A percentile compares a stretch with the other conserved stretches of the same genome.
phyloP scores from a whole-genome alignment of 1,140 invertebrate species.

The Bombus huntii region DNA sequence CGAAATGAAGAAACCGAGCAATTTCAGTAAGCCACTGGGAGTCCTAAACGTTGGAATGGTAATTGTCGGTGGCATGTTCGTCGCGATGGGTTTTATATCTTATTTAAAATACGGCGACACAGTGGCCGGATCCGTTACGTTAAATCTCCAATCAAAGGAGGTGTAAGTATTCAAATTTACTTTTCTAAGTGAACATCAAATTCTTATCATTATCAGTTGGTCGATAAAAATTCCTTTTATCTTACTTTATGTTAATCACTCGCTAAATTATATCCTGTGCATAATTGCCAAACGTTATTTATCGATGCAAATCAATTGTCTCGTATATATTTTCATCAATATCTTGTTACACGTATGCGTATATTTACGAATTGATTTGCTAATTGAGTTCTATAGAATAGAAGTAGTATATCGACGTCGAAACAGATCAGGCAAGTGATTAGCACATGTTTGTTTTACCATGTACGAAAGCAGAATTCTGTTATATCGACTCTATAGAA shows the following conservation, averaged over 20 bases:
- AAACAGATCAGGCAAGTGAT: conserved; percentile 2
- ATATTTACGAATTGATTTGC: background rate
- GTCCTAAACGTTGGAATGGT: conserved; percentile 94
- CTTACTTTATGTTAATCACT: conserved; percentile 19
- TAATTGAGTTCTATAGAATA: background rate
- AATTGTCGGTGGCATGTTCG: conserved; percentile 89
- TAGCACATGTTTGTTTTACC: background rate
- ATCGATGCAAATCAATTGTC: background rate
- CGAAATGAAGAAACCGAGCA: conserved; percentile 91
- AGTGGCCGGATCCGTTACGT: conserved; percentile 88
- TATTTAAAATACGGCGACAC: conserved; percentile 91
- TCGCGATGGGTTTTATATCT: conserved; percentile 91
- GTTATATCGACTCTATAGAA: background rate
- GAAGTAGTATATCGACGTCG: background rate
- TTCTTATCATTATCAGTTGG: background rate
- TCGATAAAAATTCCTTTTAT: background rate
- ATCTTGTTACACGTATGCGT: too few relatives aligned
- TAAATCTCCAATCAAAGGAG: conserved; percentile 86
- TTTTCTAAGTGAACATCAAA: background rate
- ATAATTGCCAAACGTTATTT: background rate
- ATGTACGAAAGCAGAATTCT: background rate
- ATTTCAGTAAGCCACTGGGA: conserved; percentile 89
- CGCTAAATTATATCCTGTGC: background rate
- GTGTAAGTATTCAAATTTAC: conserved; percentile 81
- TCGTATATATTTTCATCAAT: too few relatives aligned